Evolutionary conservation across 2,113 vertebrate species (phyloP), one percentile per base, ranked within the genome.

Genomic region (zebrafish (Danio rerio)): DNA sequence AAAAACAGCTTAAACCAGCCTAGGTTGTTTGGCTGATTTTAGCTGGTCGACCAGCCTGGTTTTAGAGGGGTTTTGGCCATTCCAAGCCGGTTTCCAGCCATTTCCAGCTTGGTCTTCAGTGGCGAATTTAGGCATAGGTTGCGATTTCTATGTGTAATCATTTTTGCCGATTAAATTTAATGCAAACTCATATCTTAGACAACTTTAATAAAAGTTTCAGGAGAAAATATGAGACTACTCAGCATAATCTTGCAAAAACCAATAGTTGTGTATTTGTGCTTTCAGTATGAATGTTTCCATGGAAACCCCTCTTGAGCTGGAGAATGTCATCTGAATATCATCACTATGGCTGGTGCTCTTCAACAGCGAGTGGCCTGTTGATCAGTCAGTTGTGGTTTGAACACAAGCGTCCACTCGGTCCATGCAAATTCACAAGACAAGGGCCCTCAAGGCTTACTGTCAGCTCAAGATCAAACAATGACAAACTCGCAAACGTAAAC

Each of bases 271-370:
- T 7, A 74, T 56, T 74, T 74, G 15, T 16, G 56, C 45, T 7
- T 68, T 16, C 18, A 8, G 21, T 18, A 52, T 11, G 1, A 53
- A 31, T 18, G 72, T 58, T 58, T 45, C 72, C 50, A 31, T 68
- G 62, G n/a, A 58, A 63, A 63, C 59, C 31, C 31, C 58, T 72
- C 20, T 65, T 47, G 43, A 59, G 9, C 56, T 71, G 2, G 45
- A 72, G 79, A 81, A 81, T 53, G 12, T 50, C 58, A 77, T 62
- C 13, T 65, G 16, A 58, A 80, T 55, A 49, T 73, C 61, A 80
- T 47, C 63, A 84, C 31, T 75, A 21, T 58, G 21, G 20, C 43
- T n/a, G 70, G 5, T 80, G 18, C 21, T 80, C 58, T 56, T 62
- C 58, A 75, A 12, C 55, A 59, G 0, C 0, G 13, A 77, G 56